Percentiles rank a stretch among this genome's conserved stretches.
phyloP scores from a whole-genome alignment of 1,140 invertebrate species.

The Eumaeus atala region DNA sequence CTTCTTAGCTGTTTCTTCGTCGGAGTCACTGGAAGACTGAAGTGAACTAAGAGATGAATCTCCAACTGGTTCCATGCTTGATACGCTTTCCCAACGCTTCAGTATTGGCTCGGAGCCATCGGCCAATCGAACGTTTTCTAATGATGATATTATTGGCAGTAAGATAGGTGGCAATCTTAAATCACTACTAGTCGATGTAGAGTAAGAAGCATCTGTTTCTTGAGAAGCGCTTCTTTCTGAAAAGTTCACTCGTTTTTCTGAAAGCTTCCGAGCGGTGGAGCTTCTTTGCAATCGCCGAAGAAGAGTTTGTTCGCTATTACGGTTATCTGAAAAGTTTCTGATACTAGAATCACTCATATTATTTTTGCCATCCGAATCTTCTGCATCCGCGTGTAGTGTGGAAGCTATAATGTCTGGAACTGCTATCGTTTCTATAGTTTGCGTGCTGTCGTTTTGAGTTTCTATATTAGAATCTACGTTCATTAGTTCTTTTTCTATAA shows the following conservation, averaged over 20 bases:
- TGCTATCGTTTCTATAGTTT: constrained; percentile 35
- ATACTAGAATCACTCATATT: constrained; percentile 36
- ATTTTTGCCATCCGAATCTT: constrained; percentile 42
- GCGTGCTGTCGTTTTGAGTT: constrained; percentile 34
- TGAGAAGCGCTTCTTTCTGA: constrained; percentile 74
- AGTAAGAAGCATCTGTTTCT: constrained; percentile 74
- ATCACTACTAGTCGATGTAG: constrained; percentile 72
- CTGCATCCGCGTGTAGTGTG: constrained; percentile 37
- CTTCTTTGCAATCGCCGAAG: constrained; percentile 52
- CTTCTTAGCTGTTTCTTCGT: constrained; percentile 63
- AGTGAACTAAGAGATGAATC: constrained; percentile 80
- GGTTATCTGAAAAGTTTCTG: constrained; percentile 29
- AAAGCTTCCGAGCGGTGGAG: constrained; percentile 50
- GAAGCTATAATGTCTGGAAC: constrained; percentile 44
- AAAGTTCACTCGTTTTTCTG: constrained; percentile 67
- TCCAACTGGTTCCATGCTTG: constrained; percentile 79
- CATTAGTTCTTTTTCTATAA: constrained; percentile 50
- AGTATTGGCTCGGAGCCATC: constrained; percentile 50
- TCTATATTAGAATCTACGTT: constrained; percentile 31
- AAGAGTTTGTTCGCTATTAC: constrained; percentile 27
- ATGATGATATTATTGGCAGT: constrained; percentile 76
- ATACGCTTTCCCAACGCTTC: constrained; percentile 74
- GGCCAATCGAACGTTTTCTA: constrained; percentile 62
- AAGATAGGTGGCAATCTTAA: constrained; percentile 81
- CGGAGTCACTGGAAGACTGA: constrained; percentile 71